A percentile compares a stretch with the other conserved stretches of the same genome.
Evolutionary conservation across 2,113 vertebrate species (phyloP).

Genomic region (Hemiprocne comata): DNA sequence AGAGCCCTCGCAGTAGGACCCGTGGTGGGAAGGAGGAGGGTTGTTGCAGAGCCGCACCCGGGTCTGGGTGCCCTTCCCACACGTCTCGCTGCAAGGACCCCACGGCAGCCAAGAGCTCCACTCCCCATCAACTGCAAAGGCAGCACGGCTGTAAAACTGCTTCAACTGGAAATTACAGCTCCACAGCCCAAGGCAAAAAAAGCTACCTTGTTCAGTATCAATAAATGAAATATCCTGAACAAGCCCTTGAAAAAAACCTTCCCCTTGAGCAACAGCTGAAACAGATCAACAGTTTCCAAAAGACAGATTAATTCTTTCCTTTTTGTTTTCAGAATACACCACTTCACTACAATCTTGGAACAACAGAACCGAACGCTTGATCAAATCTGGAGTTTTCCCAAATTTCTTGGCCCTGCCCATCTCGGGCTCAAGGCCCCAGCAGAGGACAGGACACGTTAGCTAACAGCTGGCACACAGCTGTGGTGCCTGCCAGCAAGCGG

Average conservation of each 20-base stretch:
- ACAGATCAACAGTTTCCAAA: neutral
- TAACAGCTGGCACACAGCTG: neutral
- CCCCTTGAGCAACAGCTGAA: neutral
- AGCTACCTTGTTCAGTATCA: neutral
- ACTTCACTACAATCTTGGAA: neutral
- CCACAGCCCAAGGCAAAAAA: neutral
- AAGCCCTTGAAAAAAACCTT: neutral
- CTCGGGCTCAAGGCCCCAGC: neutral
- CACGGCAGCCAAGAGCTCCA: slow-evolving; percentile 92
- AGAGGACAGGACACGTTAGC: neutral
- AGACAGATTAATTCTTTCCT: neutral
- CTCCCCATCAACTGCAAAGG: slow-evolving; percentile 83
- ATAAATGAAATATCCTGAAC: neutral
- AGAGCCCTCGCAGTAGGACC: slow-evolving; percentile 79
- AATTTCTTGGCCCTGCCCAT: neutral
- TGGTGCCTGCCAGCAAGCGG: neutral
- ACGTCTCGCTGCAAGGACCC: slow-evolving; percentile 88
- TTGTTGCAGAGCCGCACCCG: slow-evolving; percentile 86
- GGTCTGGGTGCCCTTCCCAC: slow-evolving; percentile 87
- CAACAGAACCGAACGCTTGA: neutral
- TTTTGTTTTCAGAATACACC: neutral
- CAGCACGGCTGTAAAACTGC: neutral
- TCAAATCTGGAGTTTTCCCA: neutral
- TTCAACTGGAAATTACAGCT: neutral
- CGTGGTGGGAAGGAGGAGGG: slow-evolving; percentile 87